Base-by-base conservation (phyloP, 2,888 invertebrate species). In the Parapristionchus giblindavisi region DNA sequence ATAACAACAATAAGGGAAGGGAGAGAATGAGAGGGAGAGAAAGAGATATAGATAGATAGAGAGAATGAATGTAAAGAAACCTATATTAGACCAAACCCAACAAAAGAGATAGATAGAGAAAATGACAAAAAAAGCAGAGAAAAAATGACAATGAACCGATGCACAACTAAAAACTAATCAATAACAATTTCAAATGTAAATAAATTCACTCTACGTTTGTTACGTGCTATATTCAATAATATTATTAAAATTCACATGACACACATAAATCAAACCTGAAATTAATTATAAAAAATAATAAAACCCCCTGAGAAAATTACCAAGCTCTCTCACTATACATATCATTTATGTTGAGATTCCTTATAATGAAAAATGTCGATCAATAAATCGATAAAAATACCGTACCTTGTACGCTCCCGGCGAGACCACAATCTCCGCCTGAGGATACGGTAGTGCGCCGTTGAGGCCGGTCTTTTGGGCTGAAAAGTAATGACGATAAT, bases 331-430 rank as follows among this genome's bases (percentile, higher is more conserved):
- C 63, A 65, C 63, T 65, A 21, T 65, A 65, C 36, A 43, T 61
- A 38, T 27, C n/a, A 38, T n/a, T 2, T 38, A 60, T 21, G 24
- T 4, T 17, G n/a, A 32, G 21, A 5, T 11, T 32, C 34, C 29
- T 11, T 4, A 36, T 36, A 36, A 34, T 6, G 36, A n/a, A 36
- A 3, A 36, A 17, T 11, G 1, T 43, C 43, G 43, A 43, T 8
- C 43, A 43, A 65, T 29, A 40, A 29, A 61, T 61, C 24, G 17
- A 43, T 8, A 8, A 43, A 17, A 43, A 32, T 68, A 52, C 52
- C 68, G 68, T 36, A 68, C 68, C 52, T 68, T 68, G 68, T 68
- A 68, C 8, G 68, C 34, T 68, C 68, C 68, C 3, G 68, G 68
- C 2, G 68, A 36, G 8, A 65, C 17, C 36, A 38, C 52, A 17